phyloP scores from a whole-genome alignment of 1,140 invertebrate species.

The Camponotus floridanus region DNA sequence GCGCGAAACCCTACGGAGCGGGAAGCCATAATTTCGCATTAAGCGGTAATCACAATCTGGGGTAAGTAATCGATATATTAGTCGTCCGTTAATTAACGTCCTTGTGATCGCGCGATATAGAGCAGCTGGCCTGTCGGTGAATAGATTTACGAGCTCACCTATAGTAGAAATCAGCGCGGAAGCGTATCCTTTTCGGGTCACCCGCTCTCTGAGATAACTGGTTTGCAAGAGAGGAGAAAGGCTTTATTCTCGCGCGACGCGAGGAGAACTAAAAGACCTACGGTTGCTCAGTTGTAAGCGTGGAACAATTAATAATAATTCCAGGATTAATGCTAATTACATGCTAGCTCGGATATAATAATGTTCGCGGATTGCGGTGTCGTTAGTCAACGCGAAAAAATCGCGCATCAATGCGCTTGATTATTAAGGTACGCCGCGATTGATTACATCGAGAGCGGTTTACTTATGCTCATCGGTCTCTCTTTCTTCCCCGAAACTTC shows the following conservation, averaged over 20 bases:
- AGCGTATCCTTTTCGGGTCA: constrained; percentile 75
- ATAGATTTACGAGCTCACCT: constrained; percentile 72
- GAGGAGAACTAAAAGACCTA: constrained; percentile 3
- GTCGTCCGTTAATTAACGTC: constrained; percentile 79
- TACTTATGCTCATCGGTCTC: constrained; percentile 14
- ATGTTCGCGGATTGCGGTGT: constrained; percentile 22
- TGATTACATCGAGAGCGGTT: constrained; percentile 35
- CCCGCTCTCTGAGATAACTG: constrained; percentile 63
- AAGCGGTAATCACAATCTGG: constrained; percentile 75
- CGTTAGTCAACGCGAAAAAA: constrained; percentile 47
- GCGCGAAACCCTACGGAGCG: constrained; percentile 63
- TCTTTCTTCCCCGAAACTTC: not conserved
- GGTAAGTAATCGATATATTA: constrained; percentile 81
- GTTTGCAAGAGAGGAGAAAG: constrained; percentile 66
- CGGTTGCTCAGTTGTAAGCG: constrained; percentile 24
- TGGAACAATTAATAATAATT: constrained; percentile 50
- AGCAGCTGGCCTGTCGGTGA: constrained; percentile 72
- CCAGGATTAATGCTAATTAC: constrained; percentile 60
- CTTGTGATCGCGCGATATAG: constrained; percentile 78
- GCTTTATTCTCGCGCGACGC: constrained; percentile 36
- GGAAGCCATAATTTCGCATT: constrained; percentile 78
- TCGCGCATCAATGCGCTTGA: constrained; percentile 46
- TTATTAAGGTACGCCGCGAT: constrained; percentile 54
- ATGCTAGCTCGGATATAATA: constrained; percentile 51
- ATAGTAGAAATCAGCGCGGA: constrained; percentile 70